Base-by-base conservation (phyloP, 1,140 invertebrate species). In the Lepidurus apus region DNA sequence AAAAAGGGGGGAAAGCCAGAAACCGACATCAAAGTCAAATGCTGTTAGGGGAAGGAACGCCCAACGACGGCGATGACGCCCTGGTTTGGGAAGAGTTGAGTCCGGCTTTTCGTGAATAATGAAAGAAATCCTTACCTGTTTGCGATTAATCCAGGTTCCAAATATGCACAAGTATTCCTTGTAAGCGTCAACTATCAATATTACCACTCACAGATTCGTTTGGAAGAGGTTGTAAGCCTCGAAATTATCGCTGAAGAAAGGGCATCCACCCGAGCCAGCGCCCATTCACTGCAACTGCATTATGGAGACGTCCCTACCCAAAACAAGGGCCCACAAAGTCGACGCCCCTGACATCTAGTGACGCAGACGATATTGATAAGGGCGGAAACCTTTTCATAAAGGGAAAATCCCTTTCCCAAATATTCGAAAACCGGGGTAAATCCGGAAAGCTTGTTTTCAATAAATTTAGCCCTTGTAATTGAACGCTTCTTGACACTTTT, bases 231-330 rank as follows among this genome's bases (percentile, higher is more conserved):
- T 65, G 53, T n/a, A 65, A 21, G 53, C 53, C 53, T 65, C 53
- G 21, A 65, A 65, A 11, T 65, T 65, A 65, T n/a, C 53, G 53
- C 53, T 65, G 53, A 65, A 17, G 53, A 65, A 65, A 65, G 53
- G 53, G 13, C 53, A 65, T 65, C 53, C 53, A 65, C 53, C 53
- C 53, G 53, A 65, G 53, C 53, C 53, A 65, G 53, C 53, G 53
- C 53, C 53, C 53, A 65, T 65, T 65, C 53, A 65, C 53, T 65
- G 17, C 53, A 65, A 65, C 53, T 65, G 53, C 53, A 65, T 65
- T 65, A 65, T 65, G 53, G 53, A 65, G 53, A 65, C 53, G 53
- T 65, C 13, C n/a, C 53, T 65, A 11, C 53, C 53, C 53, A 65
- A 65, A 65, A 65, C 53, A 65, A 65, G 53, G 3, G 13, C 53